Conservation (phyloP, 1,140 invertebrate species). For the Cepaea nemoralis region DNA sequence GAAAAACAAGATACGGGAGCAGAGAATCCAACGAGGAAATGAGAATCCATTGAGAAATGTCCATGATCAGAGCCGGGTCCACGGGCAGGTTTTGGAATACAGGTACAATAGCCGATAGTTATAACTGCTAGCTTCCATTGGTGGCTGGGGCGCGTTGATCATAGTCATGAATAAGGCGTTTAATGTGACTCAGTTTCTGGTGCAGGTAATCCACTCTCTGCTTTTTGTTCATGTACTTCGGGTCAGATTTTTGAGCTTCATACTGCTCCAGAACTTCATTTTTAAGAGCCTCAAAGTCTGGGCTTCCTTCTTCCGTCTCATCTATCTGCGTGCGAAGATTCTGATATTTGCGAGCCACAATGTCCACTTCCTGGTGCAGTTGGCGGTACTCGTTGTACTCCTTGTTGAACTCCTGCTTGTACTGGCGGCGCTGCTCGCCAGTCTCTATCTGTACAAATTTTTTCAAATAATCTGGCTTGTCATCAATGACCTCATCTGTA, state of each 20-base stretch:
- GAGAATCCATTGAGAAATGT: no score
- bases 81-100: no score
- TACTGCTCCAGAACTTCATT: slow-evolving; percentile 87
- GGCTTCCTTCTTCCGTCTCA: slow-evolving; percentile 73
- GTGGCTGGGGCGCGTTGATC: slow-evolving; percentile 72
- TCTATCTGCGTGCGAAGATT: slow-evolving; percentile 80
- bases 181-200: slow-evolving; percentile 90
- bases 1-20: no score
- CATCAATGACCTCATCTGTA: no score
- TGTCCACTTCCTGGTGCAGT: slow-evolving; percentile 82
- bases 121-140: slow-evolving; percentile 40
- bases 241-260: slow-evolving; percentile 81
- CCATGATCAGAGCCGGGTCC: no score
- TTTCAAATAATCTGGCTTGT: no score
- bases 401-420: slow-evolving; percentile 89
- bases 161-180: slow-evolving; percentile 85
- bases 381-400: slow-evolving; percentile 87
- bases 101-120: no score
- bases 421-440: slow-evolving; percentile 82
- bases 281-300: slow-evolving; percentile 77
- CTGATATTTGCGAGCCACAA: slow-evolving; percentile 83
- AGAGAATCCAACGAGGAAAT: no score
- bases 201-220: slow-evolving; percentile 87
- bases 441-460: slow-evolving; percentile 75
- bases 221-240: slow-evolving; percentile 80